Percentiles rank a stretch among this genome's conserved stretches.
Evolutionary conservation across 2,113 vertebrate genomes (phyloP).

Genomic region (Limnothrissa miodon): DNA sequence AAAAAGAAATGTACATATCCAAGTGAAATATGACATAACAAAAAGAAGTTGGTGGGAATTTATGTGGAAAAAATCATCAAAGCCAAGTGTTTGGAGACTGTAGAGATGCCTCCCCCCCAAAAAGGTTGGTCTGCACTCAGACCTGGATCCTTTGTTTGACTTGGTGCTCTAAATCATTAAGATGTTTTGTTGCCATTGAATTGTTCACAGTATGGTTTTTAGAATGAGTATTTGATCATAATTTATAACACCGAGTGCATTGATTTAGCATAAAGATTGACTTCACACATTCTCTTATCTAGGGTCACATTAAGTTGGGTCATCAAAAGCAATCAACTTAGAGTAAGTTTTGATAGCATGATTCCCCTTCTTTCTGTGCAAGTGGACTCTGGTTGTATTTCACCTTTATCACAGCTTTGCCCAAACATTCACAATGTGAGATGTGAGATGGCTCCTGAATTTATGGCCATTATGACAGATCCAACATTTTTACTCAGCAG

Average conservation of each 20-base stretch:
- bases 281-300: not conserved
- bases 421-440: slow-evolving; percentile 17
- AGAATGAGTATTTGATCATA: not conserved
- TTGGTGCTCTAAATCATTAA: not conserved
- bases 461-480: slow-evolving; percentile 31
- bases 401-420: not conserved
- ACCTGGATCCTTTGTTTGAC: not conserved
- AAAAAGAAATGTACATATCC: slow-evolving; percentile 42
- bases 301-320: not conserved
- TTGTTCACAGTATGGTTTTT: not conserved
- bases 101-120: not conserved
- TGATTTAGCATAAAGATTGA: not conserved
- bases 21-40: slow-evolving; percentile 38
- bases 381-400: not conserved
- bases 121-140: not conserved
- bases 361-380: not conserved
- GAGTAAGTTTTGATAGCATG: not conserved
- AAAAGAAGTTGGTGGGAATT: slow-evolving; percentile 18
- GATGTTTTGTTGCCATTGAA: not conserved
- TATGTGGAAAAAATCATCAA: slow-evolving; percentile 16
- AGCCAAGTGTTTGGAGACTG: slow-evolving; percentile 3
- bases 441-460: slow-evolving; percentile 23
- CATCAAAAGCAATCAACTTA: not conserved
- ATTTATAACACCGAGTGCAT: not conserved
- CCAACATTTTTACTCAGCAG: slow-evolving; percentile 21